phyloP scores from a whole-genome alignment of 1,140 invertebrate genomes.

The Phocides pigmalion region DNA sequence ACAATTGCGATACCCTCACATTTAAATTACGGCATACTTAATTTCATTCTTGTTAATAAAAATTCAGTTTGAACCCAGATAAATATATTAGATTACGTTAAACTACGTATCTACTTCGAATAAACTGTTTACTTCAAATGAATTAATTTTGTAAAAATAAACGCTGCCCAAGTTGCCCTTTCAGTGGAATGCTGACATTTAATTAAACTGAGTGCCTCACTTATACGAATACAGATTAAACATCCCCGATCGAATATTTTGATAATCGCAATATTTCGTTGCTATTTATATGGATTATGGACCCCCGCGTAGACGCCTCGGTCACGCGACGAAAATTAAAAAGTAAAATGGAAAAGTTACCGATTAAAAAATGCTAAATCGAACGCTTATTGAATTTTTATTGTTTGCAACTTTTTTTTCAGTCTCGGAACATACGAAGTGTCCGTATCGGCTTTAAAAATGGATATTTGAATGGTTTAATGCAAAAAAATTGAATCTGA shows the following conservation, averaged over 20 bases:
- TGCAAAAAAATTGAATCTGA: neutral
- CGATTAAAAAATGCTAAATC: conserved; percentile 5
- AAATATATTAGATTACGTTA: conserved; percentile 39
- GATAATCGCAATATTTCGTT: conserved; percentile 39
- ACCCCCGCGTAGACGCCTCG: conserved; percentile 13
- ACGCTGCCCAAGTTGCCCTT: conserved; percentile 45
- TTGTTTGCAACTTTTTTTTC: conserved; percentile 27
- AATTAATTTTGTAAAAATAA: conserved; percentile 43
- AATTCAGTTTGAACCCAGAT: conserved; percentile 33
- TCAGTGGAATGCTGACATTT: conserved; percentile 61
- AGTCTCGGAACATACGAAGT: conserved; percentile 10
- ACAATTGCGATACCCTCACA: conserved; percentile 25
- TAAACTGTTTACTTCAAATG: conserved; percentile 40
- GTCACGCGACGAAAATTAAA: conserved; percentile 18
- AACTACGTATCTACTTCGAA: conserved; percentile 5
- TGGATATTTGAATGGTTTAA: conserved; percentile 14
- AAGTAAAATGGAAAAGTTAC: conserved; percentile 21
- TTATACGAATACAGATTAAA: conserved; percentile 42
- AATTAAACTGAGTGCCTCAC: conserved; percentile 53
- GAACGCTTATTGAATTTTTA: conserved; percentile 28
- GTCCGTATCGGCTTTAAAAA: conserved; percentile 24
- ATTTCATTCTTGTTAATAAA: conserved; percentile 36
- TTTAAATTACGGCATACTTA: conserved; percentile 19
- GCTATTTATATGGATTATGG: conserved; percentile 23
- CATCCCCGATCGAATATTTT: conserved; percentile 42